Base-by-base conservation (phyloP, 2,888 invertebrate species). In the Tachina fera region DNA sequence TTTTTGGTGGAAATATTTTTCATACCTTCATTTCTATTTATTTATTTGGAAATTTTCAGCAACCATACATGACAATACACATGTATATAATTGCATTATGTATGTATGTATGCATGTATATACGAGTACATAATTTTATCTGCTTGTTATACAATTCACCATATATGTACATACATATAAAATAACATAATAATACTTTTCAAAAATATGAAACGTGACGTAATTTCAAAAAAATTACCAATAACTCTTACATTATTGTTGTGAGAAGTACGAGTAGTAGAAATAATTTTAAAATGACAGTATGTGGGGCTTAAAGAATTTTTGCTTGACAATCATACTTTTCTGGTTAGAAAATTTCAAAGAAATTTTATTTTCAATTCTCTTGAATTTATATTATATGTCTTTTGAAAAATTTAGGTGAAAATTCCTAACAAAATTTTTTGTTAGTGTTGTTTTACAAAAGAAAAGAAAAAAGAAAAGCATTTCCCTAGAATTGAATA, bases 191-290 rank as follows among this genome's bases (percentile, higher is more conserved):
- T 79, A 47, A 63, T 74, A 76, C 76, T 82, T 79, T 78, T 61
- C 14, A 19, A 78, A 83, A 74, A 79, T 83, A 79, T 79, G 16
- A 41, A 75, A 84, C 84, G 84, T 84, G 84, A 84, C 43, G 53
- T 74, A 71, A 84, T 84, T 84, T 75, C 19, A 47, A 61, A 79
- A 63, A 31, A 31, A 31, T 31, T 31, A 31, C 31, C 31, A 31
- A 61, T 60, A 31, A 43, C 43, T 31, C 0, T 31, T n/a, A 70
- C 51, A 61, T 1, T 1, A 43, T 8, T 6, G 9, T 9, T 13
- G 45, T 51, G 14, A 41, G 49, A 47, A 47, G 10, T n/a, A n/a
- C n/a, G n/a, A n/a, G n/a, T 49, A 60, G 49, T 65, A 31, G 22
- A 45, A 1, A 22, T 9, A 41, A 41, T 45, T 45, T 65, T 1